phyloP scores from a whole-genome alignment of 1,140 invertebrate genomes.

The Drosophila biarmipes region DNA sequence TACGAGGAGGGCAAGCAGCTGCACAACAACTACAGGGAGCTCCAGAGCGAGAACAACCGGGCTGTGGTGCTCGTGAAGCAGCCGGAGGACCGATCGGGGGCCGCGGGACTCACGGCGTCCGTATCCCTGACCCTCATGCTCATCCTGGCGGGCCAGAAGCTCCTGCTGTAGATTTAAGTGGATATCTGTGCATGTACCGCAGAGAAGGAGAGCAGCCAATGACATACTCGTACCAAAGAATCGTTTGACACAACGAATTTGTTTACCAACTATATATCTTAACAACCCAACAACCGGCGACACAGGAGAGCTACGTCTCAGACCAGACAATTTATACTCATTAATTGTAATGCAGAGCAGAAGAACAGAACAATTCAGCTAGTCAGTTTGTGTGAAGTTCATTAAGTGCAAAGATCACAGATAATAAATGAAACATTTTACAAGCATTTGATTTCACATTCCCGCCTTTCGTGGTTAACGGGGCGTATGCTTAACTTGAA shows the following conservation, averaged over 20 bases:
- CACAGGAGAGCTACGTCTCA: constrained; percentile 36
- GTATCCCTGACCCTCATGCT: constrained; percentile 23
- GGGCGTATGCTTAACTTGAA: constrained; percentile 50
- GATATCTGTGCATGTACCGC: not conserved
- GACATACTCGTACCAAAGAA: constrained; percentile 68
- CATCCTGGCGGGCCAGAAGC: constrained; percentile 35
- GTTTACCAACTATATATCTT: constrained; percentile 12
- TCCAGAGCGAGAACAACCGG: constrained; percentile 84
- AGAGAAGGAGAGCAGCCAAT: constrained; percentile 27
- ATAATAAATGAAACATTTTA: constrained; percentile 58
- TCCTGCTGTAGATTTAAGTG: constrained; percentile 33
- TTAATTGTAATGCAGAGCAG: constrained; percentile 57
- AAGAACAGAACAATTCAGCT: constrained; percentile 40
- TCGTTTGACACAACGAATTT: constrained; percentile 54
- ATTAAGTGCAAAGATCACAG: constrained; percentile 53
- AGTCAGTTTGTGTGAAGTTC: constrained; percentile 70
- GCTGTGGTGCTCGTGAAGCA: constrained; percentile 66
- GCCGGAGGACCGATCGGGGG: constrained; percentile 10
- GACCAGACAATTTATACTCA: constrained; percentile 72
- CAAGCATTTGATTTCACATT: constrained; percentile 20
- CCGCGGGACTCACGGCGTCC: constrained; percentile 13
- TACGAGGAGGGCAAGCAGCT: constrained; percentile 76
- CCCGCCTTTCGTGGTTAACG: not conserved
- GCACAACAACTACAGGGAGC: constrained; percentile 84
- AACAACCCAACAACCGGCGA: constrained; percentile 11